Evolutionary conservation across 1,140 invertebrate genomes (phyloP).

Genomic region (Anadara kagoshimensis): DNA sequence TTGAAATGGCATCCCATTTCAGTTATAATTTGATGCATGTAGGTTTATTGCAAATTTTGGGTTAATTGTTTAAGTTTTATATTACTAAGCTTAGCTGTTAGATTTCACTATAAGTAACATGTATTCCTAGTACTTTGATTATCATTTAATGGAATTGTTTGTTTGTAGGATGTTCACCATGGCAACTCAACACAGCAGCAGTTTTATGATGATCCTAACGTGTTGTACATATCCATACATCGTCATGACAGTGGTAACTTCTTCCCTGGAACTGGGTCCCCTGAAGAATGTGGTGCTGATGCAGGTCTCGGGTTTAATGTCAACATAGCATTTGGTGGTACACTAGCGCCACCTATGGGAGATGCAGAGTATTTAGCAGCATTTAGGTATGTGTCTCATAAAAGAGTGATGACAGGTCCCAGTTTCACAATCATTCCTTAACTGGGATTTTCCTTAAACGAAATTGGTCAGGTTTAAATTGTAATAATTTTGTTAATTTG

Average conservation of each 20-base stretch:
- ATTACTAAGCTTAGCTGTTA: no score
- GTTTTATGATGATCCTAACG: conserved; percentile 96
- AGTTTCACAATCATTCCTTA: no score
- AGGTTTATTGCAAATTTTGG: no score
- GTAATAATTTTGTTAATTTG: no score
- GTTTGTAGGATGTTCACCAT: conserved; percentile 96
- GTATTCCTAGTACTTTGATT: no score
- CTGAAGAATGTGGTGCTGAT: conserved; percentile 91
- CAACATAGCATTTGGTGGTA: conserved; percentile 97
- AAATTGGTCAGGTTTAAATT: no score
- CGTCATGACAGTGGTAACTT: conserved; percentile 99
- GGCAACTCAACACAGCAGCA: conserved; percentile 99
- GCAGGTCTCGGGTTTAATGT: conserved; percentile 97
- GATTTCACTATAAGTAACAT: no score
- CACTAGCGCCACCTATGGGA: conserved; percentile 91
- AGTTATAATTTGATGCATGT: no score
- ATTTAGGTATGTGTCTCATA: conserved; percentile 77
- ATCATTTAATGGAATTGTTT: background rate
- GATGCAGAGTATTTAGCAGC: conserved; percentile 99
- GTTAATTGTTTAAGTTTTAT: no score
- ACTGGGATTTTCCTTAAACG: no score
- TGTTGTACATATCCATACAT: conserved; percentile 98
- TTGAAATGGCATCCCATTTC: no score
- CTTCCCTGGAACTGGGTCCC: conserved; percentile 97
- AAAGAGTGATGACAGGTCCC: no score